Percentiles rank a stretch among this genome's conserved stretches.
These are phyloP conservation scores for Tetramorium alpestre DNA, from an alignment of 1,140 invertebrate species.

Conservation along the genomic window DNA sequence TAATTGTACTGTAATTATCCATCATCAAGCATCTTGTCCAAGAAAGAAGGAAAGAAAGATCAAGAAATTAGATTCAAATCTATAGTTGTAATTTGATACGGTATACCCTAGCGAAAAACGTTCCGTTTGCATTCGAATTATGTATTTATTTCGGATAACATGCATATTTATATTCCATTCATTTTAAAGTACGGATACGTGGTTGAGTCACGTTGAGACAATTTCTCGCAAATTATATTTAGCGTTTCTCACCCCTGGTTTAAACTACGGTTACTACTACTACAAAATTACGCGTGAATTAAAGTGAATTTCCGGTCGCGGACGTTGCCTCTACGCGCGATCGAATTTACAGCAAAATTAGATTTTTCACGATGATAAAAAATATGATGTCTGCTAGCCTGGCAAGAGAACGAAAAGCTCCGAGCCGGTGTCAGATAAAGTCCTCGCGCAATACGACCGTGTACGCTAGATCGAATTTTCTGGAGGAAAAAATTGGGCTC, in stretches of 20 bases:
- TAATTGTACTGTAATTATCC: background rate
- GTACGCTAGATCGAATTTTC: constrained; percentile 51
- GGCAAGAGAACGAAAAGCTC: constrained; percentile 14
- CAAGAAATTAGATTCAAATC: background rate
- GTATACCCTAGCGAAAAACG: background rate
- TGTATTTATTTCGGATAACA: constrained; percentile 27
- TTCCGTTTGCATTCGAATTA: background rate
- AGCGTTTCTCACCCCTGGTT: constrained; percentile 30
- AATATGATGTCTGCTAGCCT: constrained; percentile 46
- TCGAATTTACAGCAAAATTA: constrained; percentile 54
- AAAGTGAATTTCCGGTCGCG: constrained; percentile 50
- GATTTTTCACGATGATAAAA: constrained; percentile 42
- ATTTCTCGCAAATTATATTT: constrained; percentile 59
- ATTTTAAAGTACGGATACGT: constrained; percentile 47
- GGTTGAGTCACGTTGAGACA: constrained; percentile 20
- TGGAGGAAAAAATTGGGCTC: constrained; percentile 66
- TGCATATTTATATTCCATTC: constrained; percentile 37
- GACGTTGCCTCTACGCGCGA: constrained; percentile 43
- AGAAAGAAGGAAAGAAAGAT: background rate
- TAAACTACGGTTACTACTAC: constrained; percentile 20
- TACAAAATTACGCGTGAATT: constrained; percentile 43
- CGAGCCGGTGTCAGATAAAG: constrained; percentile 16
- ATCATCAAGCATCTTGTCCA: background rate
- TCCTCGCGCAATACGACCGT: background rate
- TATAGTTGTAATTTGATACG: background rate